phyloP scores from a whole-genome alignment of 64 coral and sea anemone genomes.

The Pocillopora verrucosa region DNA sequence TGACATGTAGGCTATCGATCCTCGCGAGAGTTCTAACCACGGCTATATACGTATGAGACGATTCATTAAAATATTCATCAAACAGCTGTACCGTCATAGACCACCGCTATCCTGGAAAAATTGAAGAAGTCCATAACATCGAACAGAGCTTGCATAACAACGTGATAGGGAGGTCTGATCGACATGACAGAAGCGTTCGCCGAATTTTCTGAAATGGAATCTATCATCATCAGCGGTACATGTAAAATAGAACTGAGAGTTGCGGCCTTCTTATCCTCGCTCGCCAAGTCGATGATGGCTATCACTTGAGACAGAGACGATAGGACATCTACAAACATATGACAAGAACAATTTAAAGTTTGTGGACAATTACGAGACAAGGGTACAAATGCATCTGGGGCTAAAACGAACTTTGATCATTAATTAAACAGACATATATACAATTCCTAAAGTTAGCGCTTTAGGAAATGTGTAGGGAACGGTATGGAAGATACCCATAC shows the following conservation, averaged over 20 bases:
- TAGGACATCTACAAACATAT: conserved; percentile 14
- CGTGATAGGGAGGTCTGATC: conserved; percentile 42
- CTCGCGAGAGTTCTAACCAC: too few species aligned
- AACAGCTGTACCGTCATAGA: conserved; percentile 57
- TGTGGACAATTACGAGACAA: too few species aligned
- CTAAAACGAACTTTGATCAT: too few species aligned
- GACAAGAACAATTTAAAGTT: background rate
- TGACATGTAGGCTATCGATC: too few species aligned
- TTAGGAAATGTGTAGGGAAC: too few species aligned
- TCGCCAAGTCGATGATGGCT: conserved; percentile 46
- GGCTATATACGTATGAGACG: too few species aligned
- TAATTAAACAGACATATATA: too few species aligned
- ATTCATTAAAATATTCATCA: background rate
- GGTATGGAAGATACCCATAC: too few species aligned
- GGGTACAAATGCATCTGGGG: too few species aligned
- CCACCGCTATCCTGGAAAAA: conserved; percentile 46
- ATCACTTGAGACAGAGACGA: background rate
- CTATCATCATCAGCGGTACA: conserved; percentile 43
- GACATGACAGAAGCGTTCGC: conserved; percentile 18
- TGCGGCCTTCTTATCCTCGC: conserved; percentile 25
- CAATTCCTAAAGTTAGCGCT: too few species aligned
- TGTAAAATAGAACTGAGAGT: conserved; percentile 25
- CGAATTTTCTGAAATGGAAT: conserved; percentile 3
- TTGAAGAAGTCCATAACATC: conserved; percentile 47
- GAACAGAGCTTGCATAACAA: conserved; percentile 54